A percentile compares a stretch with the other conserved stretches of the same genome.
phyloP scores from a whole-genome alignment of 2,888 invertebrate species.

The Gerris lacustris region DNA sequence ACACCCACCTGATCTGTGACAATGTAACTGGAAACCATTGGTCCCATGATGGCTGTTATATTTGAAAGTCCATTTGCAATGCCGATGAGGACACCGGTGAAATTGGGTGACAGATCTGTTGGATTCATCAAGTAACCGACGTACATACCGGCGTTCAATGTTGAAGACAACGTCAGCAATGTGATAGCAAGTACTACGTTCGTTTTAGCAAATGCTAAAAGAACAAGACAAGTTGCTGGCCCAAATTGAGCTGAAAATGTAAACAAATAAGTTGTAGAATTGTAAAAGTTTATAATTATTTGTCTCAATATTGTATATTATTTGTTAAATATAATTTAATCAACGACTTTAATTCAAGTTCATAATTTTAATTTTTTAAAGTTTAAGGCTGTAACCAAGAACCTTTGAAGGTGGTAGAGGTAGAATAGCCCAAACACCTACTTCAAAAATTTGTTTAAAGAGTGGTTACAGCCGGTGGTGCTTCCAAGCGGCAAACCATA shows the following conservation, averaged over 20 bases:
- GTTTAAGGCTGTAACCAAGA: no score
- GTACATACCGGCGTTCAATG: slow-evolving; percentile 60
- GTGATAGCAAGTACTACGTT: slow-evolving; percentile 45
- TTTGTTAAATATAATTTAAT: no score
- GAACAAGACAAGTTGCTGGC: slow-evolving; percentile 38
- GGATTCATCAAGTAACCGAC: slow-evolving; percentile 58
- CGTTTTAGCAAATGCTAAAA: slow-evolving; percentile 32
- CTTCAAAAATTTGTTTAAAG: no score
- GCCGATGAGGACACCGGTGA: slow-evolving; percentile 73
- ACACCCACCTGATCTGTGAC: slow-evolving; percentile 50
- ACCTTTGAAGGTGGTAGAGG: no score
- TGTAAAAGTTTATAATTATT: background rate
- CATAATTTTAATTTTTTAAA: no score
- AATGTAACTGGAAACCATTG: slow-evolving; percentile 56
- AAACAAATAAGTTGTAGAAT: background rate
- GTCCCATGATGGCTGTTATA: slow-evolving; percentile 65
- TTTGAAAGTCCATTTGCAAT: slow-evolving; percentile 70
- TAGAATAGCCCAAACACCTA: no score
- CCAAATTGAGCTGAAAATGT: slow-evolving; percentile 32
- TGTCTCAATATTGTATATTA: no score
- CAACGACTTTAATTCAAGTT: no score
- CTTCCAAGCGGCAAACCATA: no score
- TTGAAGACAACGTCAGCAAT: slow-evolving; percentile 57
- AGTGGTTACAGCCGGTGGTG: no score
- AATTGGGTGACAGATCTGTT: slow-evolving; percentile 72